Evolutionary conservation across 2,888 invertebrate species (phyloP).

Genomic region (Tenthredo mesomela): DNA sequence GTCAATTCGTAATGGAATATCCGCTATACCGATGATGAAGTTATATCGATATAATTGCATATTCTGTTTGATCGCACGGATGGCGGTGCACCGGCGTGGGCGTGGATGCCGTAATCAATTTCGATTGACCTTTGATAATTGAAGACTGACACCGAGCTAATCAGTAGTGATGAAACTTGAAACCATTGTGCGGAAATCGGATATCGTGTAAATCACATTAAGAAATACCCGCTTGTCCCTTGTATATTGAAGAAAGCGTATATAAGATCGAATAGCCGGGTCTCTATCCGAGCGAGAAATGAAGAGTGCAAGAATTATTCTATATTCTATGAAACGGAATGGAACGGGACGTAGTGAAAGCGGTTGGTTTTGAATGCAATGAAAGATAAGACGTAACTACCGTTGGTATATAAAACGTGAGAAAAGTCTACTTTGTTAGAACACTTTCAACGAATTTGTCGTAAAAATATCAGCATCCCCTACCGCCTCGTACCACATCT

Average conservation of each 20-base stretch:
- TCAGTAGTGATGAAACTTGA: not conserved
- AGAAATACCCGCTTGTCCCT: not conserved
- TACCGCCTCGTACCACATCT: not conserved
- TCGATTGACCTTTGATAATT: conserved; percentile 24
- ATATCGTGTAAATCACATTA: not conserved
- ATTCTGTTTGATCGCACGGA: conserved; percentile 28
- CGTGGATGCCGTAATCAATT: not conserved
- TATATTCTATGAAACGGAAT: not conserved
- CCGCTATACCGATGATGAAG: not conserved
- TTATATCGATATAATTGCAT: conserved; percentile 21
- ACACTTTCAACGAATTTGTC: conserved; percentile 32
- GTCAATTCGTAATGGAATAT: not conserved
- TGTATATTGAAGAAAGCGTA: not conserved
- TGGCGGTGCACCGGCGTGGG: not conserved
- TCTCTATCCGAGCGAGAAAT: not conserved
- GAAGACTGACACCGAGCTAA: conserved; percentile 5
- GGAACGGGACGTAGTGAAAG: not conserved
- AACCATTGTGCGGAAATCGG: not conserved
- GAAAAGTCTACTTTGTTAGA: conserved; percentile 40
- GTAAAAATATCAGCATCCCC: conserved; percentile 39
- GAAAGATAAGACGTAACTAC: not conserved
- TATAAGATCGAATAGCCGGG: not conserved
- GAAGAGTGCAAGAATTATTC: not conserved
- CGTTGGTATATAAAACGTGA: conserved; percentile 12
- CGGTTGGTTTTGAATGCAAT: not conserved